Conservation (phyloP, 2,113 vertebrate genomes). For the Neomonachus schauinslandi region DNA sequence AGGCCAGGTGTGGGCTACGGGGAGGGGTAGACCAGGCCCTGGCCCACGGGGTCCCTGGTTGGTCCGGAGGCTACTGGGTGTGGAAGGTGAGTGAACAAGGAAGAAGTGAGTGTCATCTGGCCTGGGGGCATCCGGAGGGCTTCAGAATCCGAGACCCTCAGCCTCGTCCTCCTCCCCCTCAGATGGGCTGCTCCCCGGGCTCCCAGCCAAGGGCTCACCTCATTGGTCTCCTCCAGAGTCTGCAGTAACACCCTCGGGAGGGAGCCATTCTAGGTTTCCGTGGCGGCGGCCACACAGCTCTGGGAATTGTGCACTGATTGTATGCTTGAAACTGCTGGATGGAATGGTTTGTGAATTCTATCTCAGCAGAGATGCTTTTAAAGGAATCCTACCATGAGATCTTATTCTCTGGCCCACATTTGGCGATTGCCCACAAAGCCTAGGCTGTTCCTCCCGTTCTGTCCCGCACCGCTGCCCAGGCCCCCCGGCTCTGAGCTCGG, state of each 20-base stretch:
- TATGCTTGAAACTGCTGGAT: no score
- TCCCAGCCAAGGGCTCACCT: not conserved
- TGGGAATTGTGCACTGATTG: not conserved
- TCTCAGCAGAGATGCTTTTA: not conserved
- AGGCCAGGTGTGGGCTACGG: not conserved
- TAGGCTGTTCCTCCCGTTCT: rapidly evolving
- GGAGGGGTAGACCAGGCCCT: not conserved
- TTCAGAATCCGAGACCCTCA: not conserved
- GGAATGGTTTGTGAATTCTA: not conserved
- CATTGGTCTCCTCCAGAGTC: not conserved
- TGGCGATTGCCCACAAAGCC: not conserved
- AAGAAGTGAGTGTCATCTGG: not conserved
- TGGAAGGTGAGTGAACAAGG: not conserved
- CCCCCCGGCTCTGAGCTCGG: rapidly evolving
- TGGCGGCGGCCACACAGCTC: no score
- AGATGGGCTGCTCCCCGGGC: not conserved
- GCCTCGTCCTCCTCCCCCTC: not conserved
- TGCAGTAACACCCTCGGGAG: rapidly evolving
- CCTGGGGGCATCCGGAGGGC: not conserved
- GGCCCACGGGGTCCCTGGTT: not conserved
- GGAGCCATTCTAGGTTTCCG: rapidly evolving
- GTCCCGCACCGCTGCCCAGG: not conserved
- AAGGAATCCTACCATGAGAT: not conserved
- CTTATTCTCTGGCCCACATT: not conserved
- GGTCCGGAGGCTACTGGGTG: not conserved